Percentiles rank a stretch among this genome's conserved stretches.
These are phyloP conservation scores for Hydropsyche tenuis DNA, from an alignment of 1,140 invertebrate genomes.

Conservation along the genomic window DNA sequence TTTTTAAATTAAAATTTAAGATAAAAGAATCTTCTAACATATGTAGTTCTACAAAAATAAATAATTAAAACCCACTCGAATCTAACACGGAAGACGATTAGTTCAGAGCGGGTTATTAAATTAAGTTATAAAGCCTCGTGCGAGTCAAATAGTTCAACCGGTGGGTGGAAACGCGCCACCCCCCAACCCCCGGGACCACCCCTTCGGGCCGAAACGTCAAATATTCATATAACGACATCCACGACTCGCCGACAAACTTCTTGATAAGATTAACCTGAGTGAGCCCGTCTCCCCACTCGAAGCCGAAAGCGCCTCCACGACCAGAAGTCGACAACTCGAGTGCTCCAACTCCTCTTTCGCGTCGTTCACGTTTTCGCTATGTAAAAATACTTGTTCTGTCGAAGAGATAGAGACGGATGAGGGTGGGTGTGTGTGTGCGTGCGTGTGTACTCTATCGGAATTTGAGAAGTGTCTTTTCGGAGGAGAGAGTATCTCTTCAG, in stretches of 20 bases:
- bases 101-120: slow-evolving; percentile 16
- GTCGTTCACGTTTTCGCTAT: background rate
- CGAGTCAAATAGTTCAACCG: slow-evolving; percentile 36
- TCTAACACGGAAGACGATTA: background rate
- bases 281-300: slow-evolving; percentile 1
- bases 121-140: slow-evolving; percentile 7
- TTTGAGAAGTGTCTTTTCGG: too few species aligned
- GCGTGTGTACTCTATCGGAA: too few species aligned
- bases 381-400: too few species aligned
- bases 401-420: too few species aligned
- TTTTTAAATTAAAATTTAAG: too few species aligned
- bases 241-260: slow-evolving; percentile 43
- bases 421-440: too few species aligned
- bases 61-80: too few species aligned
- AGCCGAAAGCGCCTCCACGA: background rate
- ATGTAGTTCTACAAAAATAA: too few species aligned
- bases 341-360: background rate
- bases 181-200: background rate
- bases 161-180: background rate
- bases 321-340: background rate
- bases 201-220: slow-evolving; percentile 39
- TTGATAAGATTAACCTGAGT: slow-evolving; percentile 46
- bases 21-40: too few species aligned
- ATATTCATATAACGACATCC: slow-evolving; percentile 48
- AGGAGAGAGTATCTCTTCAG: too few species aligned